A percentile compares a stretch with the other conserved stretches of the same genome.
phyloP scores from a whole-genome alignment of 2,113 vertebrate genomes.

The Coreoperca whiteheadi region DNA sequence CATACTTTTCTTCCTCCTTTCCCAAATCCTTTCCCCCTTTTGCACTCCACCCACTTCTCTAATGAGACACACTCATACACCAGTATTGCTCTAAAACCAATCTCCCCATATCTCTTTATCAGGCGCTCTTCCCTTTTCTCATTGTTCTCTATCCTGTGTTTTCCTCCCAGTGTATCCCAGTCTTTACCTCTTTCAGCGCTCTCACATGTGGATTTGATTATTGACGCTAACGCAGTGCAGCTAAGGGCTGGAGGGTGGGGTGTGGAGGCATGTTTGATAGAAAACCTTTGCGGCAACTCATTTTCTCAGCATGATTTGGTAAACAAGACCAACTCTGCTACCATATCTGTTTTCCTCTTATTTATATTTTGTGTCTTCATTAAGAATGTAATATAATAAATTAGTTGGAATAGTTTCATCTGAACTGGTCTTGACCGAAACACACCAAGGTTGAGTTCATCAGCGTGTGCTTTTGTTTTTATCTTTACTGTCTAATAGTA shows the following conservation, averaged over 20 bases:
- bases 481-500: background rate
- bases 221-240: slow-evolving; percentile 67
- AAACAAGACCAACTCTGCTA: slow-evolving; percentile 40
- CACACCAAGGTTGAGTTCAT: background rate
- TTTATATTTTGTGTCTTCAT: slow-evolving; percentile 7
- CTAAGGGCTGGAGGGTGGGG: slow-evolving; percentile 55
- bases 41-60: slow-evolving; percentile 44
- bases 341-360: slow-evolving; percentile 14
- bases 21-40: slow-evolving; percentile 31
- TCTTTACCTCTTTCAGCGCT: slow-evolving; percentile 53
- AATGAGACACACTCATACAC: slow-evolving; percentile 64
- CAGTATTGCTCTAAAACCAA: slow-evolving; percentile 54
- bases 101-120: slow-evolving; percentile 67
- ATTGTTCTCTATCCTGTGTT: slow-evolving; percentile 48
- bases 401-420: slow-evolving; percentile 7
- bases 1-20: slow-evolving; percentile 38
- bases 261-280: slow-evolving; percentile 55
- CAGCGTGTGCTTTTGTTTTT: background rate
- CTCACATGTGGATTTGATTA: slow-evolving; percentile 78
- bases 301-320: slow-evolving; percentile 51
- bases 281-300: slow-evolving; percentile 43
- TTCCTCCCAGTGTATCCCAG: slow-evolving; percentile 34
- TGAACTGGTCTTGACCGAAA: slow-evolving; percentile 1
- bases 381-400: background rate
- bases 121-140: slow-evolving; percentile 41